Evolutionary conservation across 2,113 vertebrate species (phyloP).

Genomic region (Callocephalon fimbriatum): DNA sequence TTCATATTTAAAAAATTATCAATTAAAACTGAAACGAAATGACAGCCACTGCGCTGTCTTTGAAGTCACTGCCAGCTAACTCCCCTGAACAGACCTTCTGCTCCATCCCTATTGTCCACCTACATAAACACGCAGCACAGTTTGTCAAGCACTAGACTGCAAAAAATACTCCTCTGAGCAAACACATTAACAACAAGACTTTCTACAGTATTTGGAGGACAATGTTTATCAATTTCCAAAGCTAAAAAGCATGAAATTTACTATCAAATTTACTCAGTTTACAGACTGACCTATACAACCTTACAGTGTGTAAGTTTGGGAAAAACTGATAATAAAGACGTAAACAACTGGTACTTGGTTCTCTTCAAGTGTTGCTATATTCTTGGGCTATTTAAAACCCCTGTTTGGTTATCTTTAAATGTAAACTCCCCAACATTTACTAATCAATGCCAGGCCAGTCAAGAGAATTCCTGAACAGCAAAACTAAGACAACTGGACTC

Average conservation of each 20-base stretch:
- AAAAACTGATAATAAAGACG: not conserved
- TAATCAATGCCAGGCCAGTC: conserved; percentile 21
- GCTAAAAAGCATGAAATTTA: not conserved
- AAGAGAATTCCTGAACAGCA: conserved; percentile 37
- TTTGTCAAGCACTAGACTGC: not conserved
- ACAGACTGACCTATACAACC: not conserved
- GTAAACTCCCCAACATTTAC: not conserved
- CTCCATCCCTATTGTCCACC: not conserved
- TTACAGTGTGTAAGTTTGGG: not conserved
- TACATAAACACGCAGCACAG: not conserved
- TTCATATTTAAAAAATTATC: not conserved
- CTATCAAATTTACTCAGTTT: not conserved
- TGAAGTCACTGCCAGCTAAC: not conserved
- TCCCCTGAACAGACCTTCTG: not conserved
- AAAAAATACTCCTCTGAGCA: not conserved
- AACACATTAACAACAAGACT: not conserved
- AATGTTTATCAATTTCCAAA: not conserved
- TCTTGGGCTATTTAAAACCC: not conserved
- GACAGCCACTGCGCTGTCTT: not conserved
- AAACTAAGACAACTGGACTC: not conserved
- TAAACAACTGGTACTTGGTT: not conserved
- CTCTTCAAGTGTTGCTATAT: not conserved
- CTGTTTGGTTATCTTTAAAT: not conserved
- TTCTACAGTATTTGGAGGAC: not conserved
- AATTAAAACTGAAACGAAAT: not conserved